A percentile compares a stretch with the other conserved stretches of the same genome.
Evolutionary conservation across 2,888 invertebrate genomes (phyloP).

Genomic region (Limnephilus rhombicus): DNA sequence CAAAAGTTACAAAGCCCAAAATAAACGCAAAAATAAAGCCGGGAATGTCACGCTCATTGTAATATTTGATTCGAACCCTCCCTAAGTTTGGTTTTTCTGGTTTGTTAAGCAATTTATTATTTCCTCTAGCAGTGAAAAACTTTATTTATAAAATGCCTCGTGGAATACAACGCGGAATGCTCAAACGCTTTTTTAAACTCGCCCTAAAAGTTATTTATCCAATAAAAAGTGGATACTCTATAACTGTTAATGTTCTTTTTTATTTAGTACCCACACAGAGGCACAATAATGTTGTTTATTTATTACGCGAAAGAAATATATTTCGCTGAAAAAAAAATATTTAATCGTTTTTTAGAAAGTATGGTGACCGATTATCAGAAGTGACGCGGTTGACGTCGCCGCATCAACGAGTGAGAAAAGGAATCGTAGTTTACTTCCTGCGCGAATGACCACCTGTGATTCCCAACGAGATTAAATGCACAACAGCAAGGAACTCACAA

Average conservation of each 20-base stretch:
- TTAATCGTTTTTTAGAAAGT: too few relatives aligned
- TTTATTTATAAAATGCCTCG: not conserved
- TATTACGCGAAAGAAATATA: not conserved
- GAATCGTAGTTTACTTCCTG: too few relatives aligned
- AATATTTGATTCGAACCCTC: conserved; percentile 46
- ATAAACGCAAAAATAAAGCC: conserved; percentile 27
- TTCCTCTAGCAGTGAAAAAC: not conserved
- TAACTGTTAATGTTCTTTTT: not conserved
- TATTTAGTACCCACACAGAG: not conserved
- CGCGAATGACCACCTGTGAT: too few relatives aligned
- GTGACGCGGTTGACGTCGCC: too few relatives aligned
- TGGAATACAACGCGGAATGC: not conserved
- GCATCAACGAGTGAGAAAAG: too few relatives aligned
- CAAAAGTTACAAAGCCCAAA: conserved; percentile 22
- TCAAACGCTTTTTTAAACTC: not conserved
- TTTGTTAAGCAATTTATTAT: conserved; percentile 45
- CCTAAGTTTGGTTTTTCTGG: conserved; percentile 31
- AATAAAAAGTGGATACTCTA: not conserved
- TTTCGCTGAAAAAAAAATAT: too few relatives aligned
- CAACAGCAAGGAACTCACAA: too few relatives aligned
- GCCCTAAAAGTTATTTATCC: not conserved
- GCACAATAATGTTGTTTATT: not conserved
- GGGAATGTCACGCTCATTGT: conserved; percentile 44
- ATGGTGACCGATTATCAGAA: too few relatives aligned
- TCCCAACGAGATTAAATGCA: too few relatives aligned